Evolutionary conservation across 2,113 vertebrate species (phyloP).

Genomic region (Eolophus roseicapilla): DNA sequence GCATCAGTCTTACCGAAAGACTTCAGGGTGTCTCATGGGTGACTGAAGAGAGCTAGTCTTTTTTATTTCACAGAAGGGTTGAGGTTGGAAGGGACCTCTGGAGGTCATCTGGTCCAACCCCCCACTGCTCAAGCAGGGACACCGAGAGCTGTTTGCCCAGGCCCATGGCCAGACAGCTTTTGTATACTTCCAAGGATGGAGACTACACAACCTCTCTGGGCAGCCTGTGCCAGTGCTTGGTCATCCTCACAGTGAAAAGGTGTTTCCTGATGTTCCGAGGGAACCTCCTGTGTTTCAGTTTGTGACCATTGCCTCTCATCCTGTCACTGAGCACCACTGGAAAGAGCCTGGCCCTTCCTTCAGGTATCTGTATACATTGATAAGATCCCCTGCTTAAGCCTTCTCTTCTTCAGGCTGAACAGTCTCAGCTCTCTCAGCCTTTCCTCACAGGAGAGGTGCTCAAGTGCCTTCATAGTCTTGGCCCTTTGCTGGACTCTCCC

Average conservation of each 20-base stretch:
- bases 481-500: neutral
- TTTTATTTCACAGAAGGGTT: neutral
- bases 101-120: neutral
- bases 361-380: fast-evolving
- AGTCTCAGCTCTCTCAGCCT: neutral
- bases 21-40: neutral
- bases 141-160: neutral
- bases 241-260: neutral
- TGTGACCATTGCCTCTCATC: fast-evolving
- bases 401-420: neutral
- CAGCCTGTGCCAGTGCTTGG: neutral
- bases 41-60: neutral
- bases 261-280: neutral
- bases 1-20: neutral
- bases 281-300: neutral
- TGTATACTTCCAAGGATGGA: neutral
- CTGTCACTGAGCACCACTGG: neutral
- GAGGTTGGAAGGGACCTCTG: neutral
- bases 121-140: neutral
- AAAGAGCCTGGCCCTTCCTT: neutral
- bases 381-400: neutral
- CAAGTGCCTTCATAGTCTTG: neutral
- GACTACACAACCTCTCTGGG: neutral
- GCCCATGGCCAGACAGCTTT: neutral
- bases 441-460: neutral